Base-by-base conservation (phyloP, 2,113 vertebrate genomes). In the Cyanistes caeruleus region DNA sequence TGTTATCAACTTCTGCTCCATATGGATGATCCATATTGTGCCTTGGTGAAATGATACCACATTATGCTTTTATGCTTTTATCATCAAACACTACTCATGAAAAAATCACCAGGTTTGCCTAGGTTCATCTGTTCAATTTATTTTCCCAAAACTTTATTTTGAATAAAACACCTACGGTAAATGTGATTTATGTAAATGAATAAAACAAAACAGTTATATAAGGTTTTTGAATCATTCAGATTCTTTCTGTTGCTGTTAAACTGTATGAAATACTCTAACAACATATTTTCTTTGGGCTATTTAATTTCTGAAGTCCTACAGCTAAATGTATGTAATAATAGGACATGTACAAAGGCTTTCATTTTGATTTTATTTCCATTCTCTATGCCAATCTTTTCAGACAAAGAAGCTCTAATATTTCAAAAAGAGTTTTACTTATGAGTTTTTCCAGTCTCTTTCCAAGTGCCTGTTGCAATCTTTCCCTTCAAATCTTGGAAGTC, bases 1-100 rank as follows among this genome's bases (percentile, higher is more conserved):
- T 89, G 97, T 98, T 98, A 98, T 98, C 98, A 96, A 97, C 98
- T 98, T 97, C 97, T 98, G 98, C 96, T 98, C 98, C 98, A 98
- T 98, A 98, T 98, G 98, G 98, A 95, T 96, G 96, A 97, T 98
- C 98, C 98, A 98, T 98, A 98, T 98, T 98, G 98, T 97, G 98
- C 98, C 98, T 98, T 87, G 94, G 97, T 97, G 97, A 97, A 98
- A 98, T 96, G 98, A 97, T 97, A 95, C 94, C 96, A 97, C 97
- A 98, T 98, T 98, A 98, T 98, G 98, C 97, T 98, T 98, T 98
- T 97, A 97, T 97, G 97, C 97, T 96, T 98, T 98, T 98, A 98
- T 98, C 98, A 98, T 98, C 98, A 98, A 98, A 98, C 98, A 98
- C 97, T 98, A 93, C 98, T 97, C 97, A 96, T 96, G 97, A 98